Evolutionary conservation across 1,140 invertebrate species (phyloP).

Genomic region (Drosophila ficusphila): DNA sequence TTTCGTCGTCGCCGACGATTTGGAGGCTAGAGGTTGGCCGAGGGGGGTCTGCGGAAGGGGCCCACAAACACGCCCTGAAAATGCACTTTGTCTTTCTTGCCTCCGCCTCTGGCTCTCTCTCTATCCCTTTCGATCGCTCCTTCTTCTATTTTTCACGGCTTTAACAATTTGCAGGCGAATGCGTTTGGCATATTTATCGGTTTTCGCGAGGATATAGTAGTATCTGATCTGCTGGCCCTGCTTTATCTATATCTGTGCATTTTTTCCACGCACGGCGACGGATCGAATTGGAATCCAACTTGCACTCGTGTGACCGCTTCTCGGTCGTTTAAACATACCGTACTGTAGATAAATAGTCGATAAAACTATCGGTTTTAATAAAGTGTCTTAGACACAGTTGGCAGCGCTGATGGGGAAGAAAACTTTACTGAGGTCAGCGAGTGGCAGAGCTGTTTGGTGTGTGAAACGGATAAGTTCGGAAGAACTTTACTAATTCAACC

Average conservation of each 20-base stretch:
- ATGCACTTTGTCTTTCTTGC: constrained; percentile 48
- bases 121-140: constrained; percentile 17
- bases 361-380: no score
- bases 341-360: no score
- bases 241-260: constrained; percentile 67
- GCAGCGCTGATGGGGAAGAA: no score
- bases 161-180: constrained; percentile 2
- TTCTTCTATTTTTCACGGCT: constrained; percentile 18
- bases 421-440: no score
- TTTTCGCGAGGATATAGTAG: constrained; percentile 18
- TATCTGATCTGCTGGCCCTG: constrained; percentile 28
- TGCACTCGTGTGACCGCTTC: no score
- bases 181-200: neutral
- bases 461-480: no score
- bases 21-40: constrained; percentile 26
- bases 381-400: no score
- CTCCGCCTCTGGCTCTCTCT: constrained; percentile 38
- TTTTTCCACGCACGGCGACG: constrained; percentile 60
- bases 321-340: no score
- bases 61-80: constrained; percentile 50
- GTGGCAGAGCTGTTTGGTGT: no score
- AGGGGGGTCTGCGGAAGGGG: constrained; percentile 17
- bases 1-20: constrained; percentile 17
- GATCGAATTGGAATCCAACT: constrained; percentile 23
- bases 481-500: no score